Evolutionary conservation across 2,888 invertebrate species (phyloP).

Genomic region (Zaprionus obscuricornis): DNA sequence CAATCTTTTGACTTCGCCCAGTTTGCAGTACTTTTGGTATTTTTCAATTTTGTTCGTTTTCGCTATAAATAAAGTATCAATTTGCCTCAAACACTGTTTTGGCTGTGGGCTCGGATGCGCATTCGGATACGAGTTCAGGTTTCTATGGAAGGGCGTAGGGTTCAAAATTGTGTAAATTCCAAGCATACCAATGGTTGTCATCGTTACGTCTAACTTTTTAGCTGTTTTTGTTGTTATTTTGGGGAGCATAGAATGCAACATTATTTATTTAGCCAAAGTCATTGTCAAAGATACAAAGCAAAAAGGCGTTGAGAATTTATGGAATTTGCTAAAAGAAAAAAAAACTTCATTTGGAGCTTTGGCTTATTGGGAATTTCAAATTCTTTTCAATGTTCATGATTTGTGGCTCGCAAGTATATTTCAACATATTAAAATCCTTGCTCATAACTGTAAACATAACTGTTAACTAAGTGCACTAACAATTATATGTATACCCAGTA

Average conservation of each 20-base stretch:
- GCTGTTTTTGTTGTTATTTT: conserved; percentile 11
- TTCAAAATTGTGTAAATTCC: conserved; percentile 53
- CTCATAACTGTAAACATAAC: too few species aligned
- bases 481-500: too few species aligned
- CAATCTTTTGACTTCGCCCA: conserved; percentile 53
- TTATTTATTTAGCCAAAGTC: conserved; percentile 56
- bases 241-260: conserved; percentile 23
- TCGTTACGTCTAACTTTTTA: conserved; percentile 1
- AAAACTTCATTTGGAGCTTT: conserved; percentile 41
- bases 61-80: conserved; percentile 68
- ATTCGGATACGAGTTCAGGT: too few species aligned
- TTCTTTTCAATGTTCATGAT: too few species aligned
- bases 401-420: too few species aligned
- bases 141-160: conserved; percentile 63
- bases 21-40: conserved; percentile 43
- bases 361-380: too few species aligned
- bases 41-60: conserved; percentile 57
- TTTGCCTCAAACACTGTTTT: conserved; percentile 37
- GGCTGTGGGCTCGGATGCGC: too few species aligned
- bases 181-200: conserved; percentile 43
- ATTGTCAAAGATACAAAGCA: conserved; percentile 46
- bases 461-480: too few species aligned
- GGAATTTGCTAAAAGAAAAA: conserved; percentile 50
- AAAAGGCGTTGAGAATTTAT: conserved; percentile 21
- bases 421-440: too few species aligned